A percentile compares a stretch with the other conserved stretches of the same genome.
phyloP scores from a whole-genome alignment of 2,797 vertebrate species.

The Cyclura pinguis region DNA sequence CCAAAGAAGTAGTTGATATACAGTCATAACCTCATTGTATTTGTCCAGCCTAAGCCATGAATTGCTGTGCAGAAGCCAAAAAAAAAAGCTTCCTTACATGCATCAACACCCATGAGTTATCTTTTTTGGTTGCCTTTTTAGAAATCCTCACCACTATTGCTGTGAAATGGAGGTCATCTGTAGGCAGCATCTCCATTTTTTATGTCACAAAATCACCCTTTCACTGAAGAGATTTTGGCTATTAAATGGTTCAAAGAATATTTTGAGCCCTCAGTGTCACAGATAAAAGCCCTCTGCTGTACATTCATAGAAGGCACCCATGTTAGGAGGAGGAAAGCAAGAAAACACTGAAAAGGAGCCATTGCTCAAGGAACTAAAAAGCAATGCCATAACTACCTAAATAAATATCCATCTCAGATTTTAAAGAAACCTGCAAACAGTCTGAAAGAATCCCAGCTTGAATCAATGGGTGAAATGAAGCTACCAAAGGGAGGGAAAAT shows the following conservation, averaged over 20 bases:
- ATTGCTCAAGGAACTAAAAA: background rate
- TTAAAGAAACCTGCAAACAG: background rate
- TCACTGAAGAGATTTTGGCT: conserved; percentile 16
- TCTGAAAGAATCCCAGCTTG: background rate
- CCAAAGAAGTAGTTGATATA: conserved; percentile 1
- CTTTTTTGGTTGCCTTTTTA: conserved; percentile 5
- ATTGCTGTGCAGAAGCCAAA: background rate
- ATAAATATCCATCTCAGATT: conserved; percentile 3
- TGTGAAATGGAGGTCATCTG: background rate
- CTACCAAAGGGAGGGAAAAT: background rate
- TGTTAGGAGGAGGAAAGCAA: too few species aligned
- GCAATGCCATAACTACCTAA: background rate
- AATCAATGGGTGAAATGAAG: background rate
- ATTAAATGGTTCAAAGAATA: background rate
- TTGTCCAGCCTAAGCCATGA: conserved; percentile 14
- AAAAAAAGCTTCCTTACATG: background rate
- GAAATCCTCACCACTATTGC: background rate
- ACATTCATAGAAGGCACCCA: background rate
- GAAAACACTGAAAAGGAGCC: background rate
- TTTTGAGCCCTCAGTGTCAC: background rate
- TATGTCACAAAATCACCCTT: background rate
- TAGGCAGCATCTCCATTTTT: background rate
- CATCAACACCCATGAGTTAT: background rate
- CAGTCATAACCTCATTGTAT: conserved; percentile 10
- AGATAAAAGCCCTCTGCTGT: conserved; percentile 16